Evolutionary conservation across 1,140 invertebrate species (phyloP).

Genomic region (Mamestra configurata): DNA sequence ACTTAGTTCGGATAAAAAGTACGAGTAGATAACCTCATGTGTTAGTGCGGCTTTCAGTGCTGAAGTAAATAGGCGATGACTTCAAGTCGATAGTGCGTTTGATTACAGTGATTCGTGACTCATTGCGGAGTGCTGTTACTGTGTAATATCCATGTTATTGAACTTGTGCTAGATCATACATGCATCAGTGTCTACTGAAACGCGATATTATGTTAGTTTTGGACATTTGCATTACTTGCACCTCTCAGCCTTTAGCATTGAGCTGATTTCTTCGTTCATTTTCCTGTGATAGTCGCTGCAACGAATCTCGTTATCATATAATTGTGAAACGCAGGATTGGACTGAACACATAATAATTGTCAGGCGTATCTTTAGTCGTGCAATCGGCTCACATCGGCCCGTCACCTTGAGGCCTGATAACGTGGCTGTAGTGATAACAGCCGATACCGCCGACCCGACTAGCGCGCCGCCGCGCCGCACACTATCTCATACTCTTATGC

Average conservation of each 20-base stretch:
- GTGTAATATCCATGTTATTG: conserved; percentile 38
- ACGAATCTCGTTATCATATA: conserved; percentile 33
- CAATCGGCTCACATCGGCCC: conserved; percentile 76
- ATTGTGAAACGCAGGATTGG: conserved; percentile 43
- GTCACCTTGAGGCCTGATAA: conserved; percentile 85
- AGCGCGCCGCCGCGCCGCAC: conserved; percentile 63
- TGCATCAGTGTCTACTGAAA: conserved; percentile 30
- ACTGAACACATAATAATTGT: conserved; percentile 58
- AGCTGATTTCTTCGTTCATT: neutral
- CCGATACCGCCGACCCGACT: conserved; percentile 56
- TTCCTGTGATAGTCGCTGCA: conserved; percentile 5
- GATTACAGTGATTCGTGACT: conserved; percentile 31
- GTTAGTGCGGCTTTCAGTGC: neutral
- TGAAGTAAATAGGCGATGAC: neutral
- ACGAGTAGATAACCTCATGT: conserved; percentile 3
- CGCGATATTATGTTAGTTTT: conserved; percentile 13
- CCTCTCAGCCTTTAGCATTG: neutral
- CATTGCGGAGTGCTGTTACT: conserved; percentile 32
- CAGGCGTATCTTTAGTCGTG: conserved; percentile 65
- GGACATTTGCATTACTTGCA: neutral
- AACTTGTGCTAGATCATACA: conserved; percentile 41
- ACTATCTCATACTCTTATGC: conserved; percentile 48
- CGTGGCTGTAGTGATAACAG: conserved; percentile 71
- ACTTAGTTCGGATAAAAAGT: conserved; percentile 35
- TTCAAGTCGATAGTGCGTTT: conserved; percentile 20